A percentile compares a stretch with the other conserved stretches of the same genome.
These are phyloP conservation scores for Otocyon megalotis DNA, from an alignment of 2,113 vertebrate species.

Conservation along the genomic window DNA sequence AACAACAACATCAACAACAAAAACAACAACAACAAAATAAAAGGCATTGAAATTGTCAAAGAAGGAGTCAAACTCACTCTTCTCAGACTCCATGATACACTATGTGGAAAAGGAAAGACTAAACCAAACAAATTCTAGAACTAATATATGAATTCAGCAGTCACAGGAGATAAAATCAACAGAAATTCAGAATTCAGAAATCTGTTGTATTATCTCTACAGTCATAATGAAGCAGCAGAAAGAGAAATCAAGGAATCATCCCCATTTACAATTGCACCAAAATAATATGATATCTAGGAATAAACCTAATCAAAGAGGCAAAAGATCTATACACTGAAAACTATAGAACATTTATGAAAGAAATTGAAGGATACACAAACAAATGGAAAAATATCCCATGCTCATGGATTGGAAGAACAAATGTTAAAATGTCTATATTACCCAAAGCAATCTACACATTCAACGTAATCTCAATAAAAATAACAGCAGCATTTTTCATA, in stretches of 20 bases:
- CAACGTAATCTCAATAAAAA: background rate
- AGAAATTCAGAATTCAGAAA: background rate
- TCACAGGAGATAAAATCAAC: background rate
- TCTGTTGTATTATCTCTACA: background rate
- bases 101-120: background rate
- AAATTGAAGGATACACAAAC: background rate
- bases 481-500: background rate
- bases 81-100: background rate
- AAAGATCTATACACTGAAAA: background rate
- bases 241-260: background rate
- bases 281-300: background rate
- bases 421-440: background rate
- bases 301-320: background rate
- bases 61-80: background rate
- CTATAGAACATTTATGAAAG: background rate
- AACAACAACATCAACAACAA: background rate
- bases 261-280: background rate
- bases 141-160: background rate
- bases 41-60: background rate
- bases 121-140: background rate
- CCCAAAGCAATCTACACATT: background rate
- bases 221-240: background rate
- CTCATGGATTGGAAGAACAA: background rate
- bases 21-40: background rate
- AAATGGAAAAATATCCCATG: background rate